A percentile compares a stretch with the other conserved stretches of the same genome.
Conservation (phyloP, 1,140 invertebrate genomes). For the Adelges cooleyi region DNA sequence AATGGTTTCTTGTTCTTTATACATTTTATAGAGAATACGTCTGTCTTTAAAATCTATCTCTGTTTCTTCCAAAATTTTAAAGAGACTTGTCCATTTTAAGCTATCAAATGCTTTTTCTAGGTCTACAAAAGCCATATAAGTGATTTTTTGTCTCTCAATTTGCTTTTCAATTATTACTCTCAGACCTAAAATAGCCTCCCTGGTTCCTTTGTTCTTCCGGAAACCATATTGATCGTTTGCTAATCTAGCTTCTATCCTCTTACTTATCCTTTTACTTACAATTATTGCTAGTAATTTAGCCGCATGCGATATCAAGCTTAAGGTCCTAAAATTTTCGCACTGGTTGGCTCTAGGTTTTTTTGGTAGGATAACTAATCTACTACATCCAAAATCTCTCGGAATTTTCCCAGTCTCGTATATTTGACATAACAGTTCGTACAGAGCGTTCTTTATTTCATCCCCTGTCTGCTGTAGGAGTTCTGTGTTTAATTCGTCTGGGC, state of each 20-base stretch:
- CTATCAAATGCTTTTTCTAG: neutral
- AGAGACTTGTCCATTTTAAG: neutral
- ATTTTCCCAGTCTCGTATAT: neutral
- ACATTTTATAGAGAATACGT: neutral
- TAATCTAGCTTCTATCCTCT: neutral
- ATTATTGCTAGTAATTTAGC: slow-evolving; percentile 9
- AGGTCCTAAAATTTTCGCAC: neutral
- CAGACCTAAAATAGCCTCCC: slow-evolving; percentile 4
- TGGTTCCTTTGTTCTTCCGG: slow-evolving; percentile 8
- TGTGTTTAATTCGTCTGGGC: neutral
- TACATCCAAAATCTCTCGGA: neutral
- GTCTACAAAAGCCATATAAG: neutral
- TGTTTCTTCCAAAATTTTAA: neutral
- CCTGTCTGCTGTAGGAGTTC: neutral
- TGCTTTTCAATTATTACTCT: neutral
- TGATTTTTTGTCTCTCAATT: neutral
- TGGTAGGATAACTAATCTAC: neutral
- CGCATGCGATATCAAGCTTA: slow-evolving; percentile 6
- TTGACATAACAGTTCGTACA: neutral
- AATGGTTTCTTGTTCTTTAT: neutral
- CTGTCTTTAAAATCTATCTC: slow-evolving; percentile 1
- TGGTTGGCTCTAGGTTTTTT: neutral
- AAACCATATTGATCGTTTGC: slow-evolving; percentile 4
- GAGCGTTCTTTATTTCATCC: neutral
- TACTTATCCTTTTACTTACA: neutral